Evolutionary conservation across 2,113 vertebrate genomes (phyloP).

Genomic region (Pontoporia blainvillei): DNA sequence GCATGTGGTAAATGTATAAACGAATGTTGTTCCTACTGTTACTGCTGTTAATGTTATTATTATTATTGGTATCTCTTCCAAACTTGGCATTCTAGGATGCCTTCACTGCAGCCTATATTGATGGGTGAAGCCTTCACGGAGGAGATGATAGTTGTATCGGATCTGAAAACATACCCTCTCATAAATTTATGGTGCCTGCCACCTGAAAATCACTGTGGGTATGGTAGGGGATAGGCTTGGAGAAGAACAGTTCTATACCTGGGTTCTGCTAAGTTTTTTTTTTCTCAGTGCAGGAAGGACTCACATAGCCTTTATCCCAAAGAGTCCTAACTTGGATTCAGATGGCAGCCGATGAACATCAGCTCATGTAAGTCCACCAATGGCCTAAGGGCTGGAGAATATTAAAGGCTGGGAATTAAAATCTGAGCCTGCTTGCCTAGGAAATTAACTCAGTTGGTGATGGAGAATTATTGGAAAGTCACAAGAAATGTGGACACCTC

Average conservation of each 20-base stretch:
- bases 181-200: neutral
- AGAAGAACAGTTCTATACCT: neutral
- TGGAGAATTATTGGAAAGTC: constrained; percentile 56
- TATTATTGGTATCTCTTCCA: neutral
- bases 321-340: neutral
- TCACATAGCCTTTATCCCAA: neutral
- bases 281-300: neutral
- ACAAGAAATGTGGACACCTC: constrained; percentile 35
- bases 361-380: neutral
- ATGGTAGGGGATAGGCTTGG: too few relatives aligned
- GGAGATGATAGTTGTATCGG: neutral
- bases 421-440: neutral
- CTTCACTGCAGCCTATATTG: neutral
- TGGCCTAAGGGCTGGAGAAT: constrained; percentile 12
- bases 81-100: neutral
- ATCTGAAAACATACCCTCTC: neutral
- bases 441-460: constrained; percentile 52
- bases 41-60: neutral
- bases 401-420: constrained; percentile 50
- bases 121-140: neutral
- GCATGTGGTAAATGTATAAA: neutral
- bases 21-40: neutral
- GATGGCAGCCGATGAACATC: neutral
- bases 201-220: neutral
- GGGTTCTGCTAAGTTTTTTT: neutral